Evolutionary conservation across 2,888 invertebrate genomes (phyloP), one percentile per base, ranked within the genome.

Genomic region (Melanchra persicariae): DNA sequence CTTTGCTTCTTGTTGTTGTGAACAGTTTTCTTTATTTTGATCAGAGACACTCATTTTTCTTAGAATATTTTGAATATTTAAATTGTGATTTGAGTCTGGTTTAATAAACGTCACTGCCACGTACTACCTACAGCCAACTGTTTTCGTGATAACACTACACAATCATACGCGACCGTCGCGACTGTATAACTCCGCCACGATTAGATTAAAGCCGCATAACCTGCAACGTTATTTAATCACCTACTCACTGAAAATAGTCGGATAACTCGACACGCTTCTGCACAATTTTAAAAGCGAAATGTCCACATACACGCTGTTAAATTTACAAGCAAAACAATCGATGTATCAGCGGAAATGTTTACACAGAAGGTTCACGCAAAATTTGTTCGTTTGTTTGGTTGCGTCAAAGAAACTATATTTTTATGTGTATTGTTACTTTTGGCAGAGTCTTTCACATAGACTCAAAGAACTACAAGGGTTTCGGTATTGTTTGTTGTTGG

Each of bases 51-150:
- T 86, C 91, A 92, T 93, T 78, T 88, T 91, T 82, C 52, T 67
- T 37, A 55, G 59, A 75, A 74, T 79, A 64, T 79, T 49, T 34
- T 40, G 75, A 70, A 77, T 68, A 70, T 70, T 69, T 70, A 64
- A 74, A 61, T 59, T 63, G 40, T 22, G 34, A 74, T 62, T 73
- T 62, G 45, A 34, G 70, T 70, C n/a, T 54, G 49, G 22, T 68
- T 61, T 19, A 63, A 40, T 62, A 71, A 59, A 76, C 79, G 74
- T 82, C 91, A 94, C 87, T 88, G 95, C 95, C 95, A 95, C 95
- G 95, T 95, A 93, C 89, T 81, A 86, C 87, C 86, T 80, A 89
- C 86, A 85, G 89, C 90, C 89, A 89, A 91, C 90, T 89, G 89
- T 85, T 87, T 88, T 84, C 80, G 84, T 92, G 93, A 94, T 94